Base-by-base conservation (phyloP, 2,113 vertebrate genomes). In the Microcebus ravelobensis region DNA sequence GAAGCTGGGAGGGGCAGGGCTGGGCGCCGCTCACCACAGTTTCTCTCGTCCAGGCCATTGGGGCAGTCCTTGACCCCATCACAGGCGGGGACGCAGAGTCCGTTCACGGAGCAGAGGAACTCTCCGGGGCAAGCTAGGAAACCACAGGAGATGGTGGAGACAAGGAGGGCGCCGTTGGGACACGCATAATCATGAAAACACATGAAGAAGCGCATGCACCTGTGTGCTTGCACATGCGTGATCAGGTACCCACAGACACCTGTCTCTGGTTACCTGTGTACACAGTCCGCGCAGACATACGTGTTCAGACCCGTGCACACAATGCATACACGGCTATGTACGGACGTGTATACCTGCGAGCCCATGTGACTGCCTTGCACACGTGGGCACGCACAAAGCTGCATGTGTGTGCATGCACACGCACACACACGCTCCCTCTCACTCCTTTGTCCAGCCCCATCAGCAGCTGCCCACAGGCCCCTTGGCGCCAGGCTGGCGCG, bases 41-140 rank as follows among this genome's bases (percentile, higher is more conserved):
- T 99, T 92, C 99, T 99, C 98, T 99, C 99, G 57, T 99, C 99
- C 65, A 99, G 98, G 59, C 99, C 99, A 0, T 99, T 99, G 96
- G 99, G 99, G 83, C 99, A 99, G 91, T 99, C 99, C 85, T 99
- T 99, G 97, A 99, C 99, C 2, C 99, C 99, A 0, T 99, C 99
- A 55, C 99, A 99, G 52, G 98, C 98, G 0, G 99, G 99, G 31
- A 99, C 99, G 2, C 99, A 99, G 81, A 99, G 98, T 21, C 99
- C 99, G 0, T 99, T 99, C 74, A 99, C 96, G 0, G 96, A 98
- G 97, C 99, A 99, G 85, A 99, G 98, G 95, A 99, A 99, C 98
- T 99, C 99, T 27, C 99, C 98, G 0, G 99, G 99, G 88, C 99
- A 99, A 34, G 99, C 99, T 99, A 94, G 57, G 84, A 84, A 98